Evolutionary conservation across 1,140 invertebrate genomes (phyloP), one percentile per base, ranked within the genome.

Genomic region (Ephestia elutella): DNA sequence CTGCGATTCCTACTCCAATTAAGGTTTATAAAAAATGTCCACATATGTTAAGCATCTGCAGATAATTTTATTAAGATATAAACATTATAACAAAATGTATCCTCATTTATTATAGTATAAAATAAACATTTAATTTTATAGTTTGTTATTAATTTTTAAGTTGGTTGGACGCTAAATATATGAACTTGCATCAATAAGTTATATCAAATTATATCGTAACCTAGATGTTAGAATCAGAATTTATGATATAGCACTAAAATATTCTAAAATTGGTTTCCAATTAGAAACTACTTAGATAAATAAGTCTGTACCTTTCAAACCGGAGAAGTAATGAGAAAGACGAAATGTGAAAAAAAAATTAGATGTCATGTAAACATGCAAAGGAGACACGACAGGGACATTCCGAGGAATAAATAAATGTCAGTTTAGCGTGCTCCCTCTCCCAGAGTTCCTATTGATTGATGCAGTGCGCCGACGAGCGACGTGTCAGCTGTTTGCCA

Each of bases 321-420:
- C 32, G 8, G 8, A 35, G 57, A 28, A 28, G 55, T 65, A 35
- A 51, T 64, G 30, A 61, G 51, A 62, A 66, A 59, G 59, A 64
- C 56, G n/a, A n/a, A 50, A 44, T 25, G 50, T 35, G 17, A 8
- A 54, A 32, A 32, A 32, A 32, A 32, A 32, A 44, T 50, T n/a
- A 35, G 54, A 53, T 64, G 66, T 68, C 59, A 64, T 62, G 66
- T 62, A 60, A 65, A 65, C 62, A 62, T 18, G 17, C 63, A 62
- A 67, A 65, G 62, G 75, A 59, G 68, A 82, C 79, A 76, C 70
- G 81, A 76, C 76, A 73, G 73, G 66, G 68, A 82, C 79, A 86
- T 75, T 75, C 71, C 63, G 58, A 57, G 70, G 78, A 76, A 85
- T 87, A 85, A 82, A 87, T 87, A 80, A 81, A 80, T 75, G 79